Base-by-base conservation (phyloP, 2,113 vertebrate genomes). In the Daboia siamensis region DNA sequence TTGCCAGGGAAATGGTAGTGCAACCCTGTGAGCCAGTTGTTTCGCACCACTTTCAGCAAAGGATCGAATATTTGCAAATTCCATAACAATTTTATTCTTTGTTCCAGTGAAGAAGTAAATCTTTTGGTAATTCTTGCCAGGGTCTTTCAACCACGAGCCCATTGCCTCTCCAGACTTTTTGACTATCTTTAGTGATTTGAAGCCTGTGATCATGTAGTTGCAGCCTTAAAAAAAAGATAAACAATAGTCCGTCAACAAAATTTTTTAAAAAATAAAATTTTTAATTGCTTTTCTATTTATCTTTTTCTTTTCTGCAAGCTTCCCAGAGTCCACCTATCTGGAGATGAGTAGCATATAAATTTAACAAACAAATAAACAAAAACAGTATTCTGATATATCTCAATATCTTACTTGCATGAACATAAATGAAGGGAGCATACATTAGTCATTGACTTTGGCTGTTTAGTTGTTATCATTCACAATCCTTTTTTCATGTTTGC, bases 101-200 rank as follows among this genome's bases (percentile, higher is more conserved):
- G 98, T 95, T 51, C 98, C 98, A 11, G 97, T 98, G 80, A 99
- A 97, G 95, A 99, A 97, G 96, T 99, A 99, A 92, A 99, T 98
- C 97, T 99, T 99, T 0, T 95, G 4, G 23, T 98, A 98, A 44
- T 97, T 96, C 90, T 97, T 97, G 23, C 95, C 97, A 10, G 98
- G 97, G 93, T 99, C 98, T 96, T 98, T 99, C 97, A 99, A 98
- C 99, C 99, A 99, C 94, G 98, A 98, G 5, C 99, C 99, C 0
- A 97, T 90, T 7, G 91, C 86, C 6, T 98, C 98, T 90, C 97
- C 97, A 13, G 96, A 96, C 96, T 97, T 99, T 97, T 98, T 99
- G 86, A 99, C 98, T 64, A 99, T 97, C 97, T 99, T 99, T 85
- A 99, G 96, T 17, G 99, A 99, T 97, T 98, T 98, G 93, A 99